A percentile compares a stretch with the other conserved stretches of the same genome.
Conservation (phyloP, 1,140 invertebrate species). For the Andrena cerasifolii region DNA sequence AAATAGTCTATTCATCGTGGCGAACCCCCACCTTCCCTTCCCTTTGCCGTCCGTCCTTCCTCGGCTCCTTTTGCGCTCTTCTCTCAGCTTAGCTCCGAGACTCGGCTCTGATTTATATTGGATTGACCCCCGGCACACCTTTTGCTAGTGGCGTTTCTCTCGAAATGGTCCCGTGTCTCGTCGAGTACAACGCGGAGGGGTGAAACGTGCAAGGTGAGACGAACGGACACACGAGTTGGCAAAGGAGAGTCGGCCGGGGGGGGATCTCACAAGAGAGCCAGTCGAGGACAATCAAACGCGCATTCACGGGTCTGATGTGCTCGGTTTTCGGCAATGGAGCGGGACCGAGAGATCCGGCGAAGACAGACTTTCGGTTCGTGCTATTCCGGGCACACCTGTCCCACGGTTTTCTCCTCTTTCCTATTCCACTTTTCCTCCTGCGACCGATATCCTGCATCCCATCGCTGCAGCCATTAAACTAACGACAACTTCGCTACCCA, state of each 20-base stretch:
- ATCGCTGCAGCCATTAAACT: no score
- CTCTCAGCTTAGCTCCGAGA: conserved; percentile 53
- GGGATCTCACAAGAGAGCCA: conserved; percentile 60
- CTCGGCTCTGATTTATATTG: conserved; percentile 78
- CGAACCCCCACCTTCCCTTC: conserved; percentile 34
- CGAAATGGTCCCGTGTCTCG: conserved; percentile 67
- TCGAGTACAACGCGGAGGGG: conserved; percentile 30
- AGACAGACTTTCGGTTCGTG: conserved; percentile 63
- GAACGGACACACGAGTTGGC: conserved; percentile 10
- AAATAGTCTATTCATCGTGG: conserved; percentile 67
- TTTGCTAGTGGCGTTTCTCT: conserved; percentile 70
- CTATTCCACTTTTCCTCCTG: conserved; percentile 53
- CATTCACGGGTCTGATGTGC: conserved; percentile 71
- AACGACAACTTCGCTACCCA: no score
- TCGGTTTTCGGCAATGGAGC: conserved; percentile 70
- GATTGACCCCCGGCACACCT: conserved; percentile 76
- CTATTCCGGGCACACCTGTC: conserved; percentile 78
- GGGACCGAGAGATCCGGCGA: conserved; percentile 49
- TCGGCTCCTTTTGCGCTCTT: conserved; percentile 25
- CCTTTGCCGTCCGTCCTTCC: conserved; percentile 44
- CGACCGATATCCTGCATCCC: no score
- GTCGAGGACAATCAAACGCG: conserved; percentile 77
- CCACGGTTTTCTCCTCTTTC: conserved; percentile 58
- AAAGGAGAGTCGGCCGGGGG: conserved; percentile 24
- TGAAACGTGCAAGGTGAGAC: conserved; percentile 5